These are phyloP conservation scores for Sinonovacula constricta DNA, from an alignment of 1,140 invertebrate genomes.

Conservation along the genomic window DNA sequence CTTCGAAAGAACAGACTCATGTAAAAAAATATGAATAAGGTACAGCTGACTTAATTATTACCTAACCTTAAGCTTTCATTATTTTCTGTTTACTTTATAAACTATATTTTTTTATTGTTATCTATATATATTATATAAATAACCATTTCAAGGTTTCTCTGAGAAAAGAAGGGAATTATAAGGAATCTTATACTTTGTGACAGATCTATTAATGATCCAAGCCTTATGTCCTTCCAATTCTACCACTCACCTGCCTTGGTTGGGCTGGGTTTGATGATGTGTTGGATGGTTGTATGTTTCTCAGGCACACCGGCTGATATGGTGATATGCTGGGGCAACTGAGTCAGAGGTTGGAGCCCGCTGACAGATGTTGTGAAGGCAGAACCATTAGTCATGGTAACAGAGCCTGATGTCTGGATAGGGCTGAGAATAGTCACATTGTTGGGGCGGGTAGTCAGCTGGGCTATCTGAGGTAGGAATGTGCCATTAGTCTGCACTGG, in stretches of 20 bases:
- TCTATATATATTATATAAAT: too few species aligned
- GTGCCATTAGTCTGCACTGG: conserved; percentile 53
- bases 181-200: too few species aligned
- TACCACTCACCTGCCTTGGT: conserved; percentile 64
- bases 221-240: background rate
- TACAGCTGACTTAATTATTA: too few species aligned
- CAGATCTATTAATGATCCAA: too few species aligned
- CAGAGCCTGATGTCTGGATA: conserved; percentile 54
- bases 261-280: conserved; percentile 65
- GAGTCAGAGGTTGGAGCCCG: conserved; percentile 56
- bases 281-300: conserved; percentile 54
- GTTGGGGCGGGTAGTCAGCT: conserved; percentile 53
- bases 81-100: too few species aligned
- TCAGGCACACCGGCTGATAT: conserved; percentile 50
- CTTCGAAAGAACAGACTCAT: too few species aligned
- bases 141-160: too few species aligned
- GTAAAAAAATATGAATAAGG: too few species aligned
- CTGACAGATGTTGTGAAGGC: conserved; percentile 59
- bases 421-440: conserved; percentile 65
- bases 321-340: conserved; percentile 54
- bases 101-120: too few species aligned
- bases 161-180: too few species aligned
- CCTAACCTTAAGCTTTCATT: too few species aligned
- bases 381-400: conserved; percentile 55
- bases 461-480: conserved; percentile 64